These are phyloP conservation scores for Ceratosolen solmsi DNA, from an alignment of 1,140 invertebrate genomes.

Conservation along the genomic window DNA sequence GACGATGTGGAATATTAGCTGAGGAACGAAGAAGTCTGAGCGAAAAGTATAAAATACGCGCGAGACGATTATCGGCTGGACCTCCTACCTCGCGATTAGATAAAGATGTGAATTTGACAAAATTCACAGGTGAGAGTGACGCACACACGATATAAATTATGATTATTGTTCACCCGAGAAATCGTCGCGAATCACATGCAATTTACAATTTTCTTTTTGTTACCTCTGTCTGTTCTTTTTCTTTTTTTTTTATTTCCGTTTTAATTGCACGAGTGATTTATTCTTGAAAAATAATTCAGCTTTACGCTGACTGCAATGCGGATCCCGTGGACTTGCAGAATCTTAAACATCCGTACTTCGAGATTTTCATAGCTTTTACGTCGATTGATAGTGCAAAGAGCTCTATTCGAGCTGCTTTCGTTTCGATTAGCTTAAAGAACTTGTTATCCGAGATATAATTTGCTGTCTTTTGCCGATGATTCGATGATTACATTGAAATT, in stretches of 20 bases:
- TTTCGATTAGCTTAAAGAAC: no score
- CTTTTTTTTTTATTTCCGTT: no score
- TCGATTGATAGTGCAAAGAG: no score
- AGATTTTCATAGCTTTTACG: no score
- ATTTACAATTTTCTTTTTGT: not conserved
- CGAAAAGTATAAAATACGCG: not conserved
- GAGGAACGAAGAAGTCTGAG: not conserved
- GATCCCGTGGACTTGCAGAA: not conserved
- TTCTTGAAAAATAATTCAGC: not conserved
- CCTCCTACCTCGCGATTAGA: slow-evolving; percentile 5
- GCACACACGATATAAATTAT: not conserved
- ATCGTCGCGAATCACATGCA: not conserved
- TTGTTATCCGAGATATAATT: no score
- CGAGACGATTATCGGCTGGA: not conserved
- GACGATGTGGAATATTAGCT: not conserved
- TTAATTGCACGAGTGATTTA: not conserved
- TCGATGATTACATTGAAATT: no score
- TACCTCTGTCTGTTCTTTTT: no score
- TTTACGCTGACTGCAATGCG: not conserved
- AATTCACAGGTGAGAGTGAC: not conserved
- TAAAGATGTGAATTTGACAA: not conserved
- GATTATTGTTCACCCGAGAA: not conserved
- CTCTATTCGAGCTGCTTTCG: no score
- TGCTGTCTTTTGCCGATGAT: no score
- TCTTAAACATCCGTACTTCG: no score